Evolutionary conservation across 2,888 invertebrate genomes (phyloP).

Genomic region (Campoplex capitator): DNA sequence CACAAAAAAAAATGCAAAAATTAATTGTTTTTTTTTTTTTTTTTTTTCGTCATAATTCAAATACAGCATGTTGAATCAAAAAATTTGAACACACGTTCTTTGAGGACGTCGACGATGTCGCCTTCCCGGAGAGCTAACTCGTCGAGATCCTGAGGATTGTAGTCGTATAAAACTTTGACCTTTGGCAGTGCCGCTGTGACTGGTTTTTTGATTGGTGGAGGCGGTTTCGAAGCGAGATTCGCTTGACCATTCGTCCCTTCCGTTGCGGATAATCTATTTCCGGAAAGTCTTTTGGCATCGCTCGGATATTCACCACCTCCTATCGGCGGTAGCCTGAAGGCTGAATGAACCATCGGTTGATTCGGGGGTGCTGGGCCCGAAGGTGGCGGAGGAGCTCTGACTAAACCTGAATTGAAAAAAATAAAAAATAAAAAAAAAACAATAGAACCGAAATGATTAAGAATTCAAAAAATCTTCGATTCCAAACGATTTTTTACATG

Average conservation of each 20-base stretch:
- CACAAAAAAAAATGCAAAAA: slow-evolving; percentile 59
- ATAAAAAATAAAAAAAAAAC: not conserved
- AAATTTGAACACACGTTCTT: slow-evolving; percentile 85
- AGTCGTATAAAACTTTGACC: slow-evolving; percentile 87
- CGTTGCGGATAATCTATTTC: slow-evolving; percentile 46
- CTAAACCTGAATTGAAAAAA: slow-evolving; percentile 69
- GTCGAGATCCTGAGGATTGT: slow-evolving; percentile 88
- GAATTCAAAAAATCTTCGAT: not conserved
- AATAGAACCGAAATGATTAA: not conserved
- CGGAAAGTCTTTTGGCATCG: slow-evolving; percentile 56
- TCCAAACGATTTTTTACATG: not conserved
- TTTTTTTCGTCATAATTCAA: not conserved
- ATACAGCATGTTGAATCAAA: not conserved
- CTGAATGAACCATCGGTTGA: slow-evolving; percentile 81
- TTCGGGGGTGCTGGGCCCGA: slow-evolving; percentile 85
- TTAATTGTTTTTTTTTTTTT: not conserved
- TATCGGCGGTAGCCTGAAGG: slow-evolving; percentile 77
- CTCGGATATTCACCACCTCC: slow-evolving; percentile 67
- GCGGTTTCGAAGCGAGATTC: slow-evolving; percentile 63
- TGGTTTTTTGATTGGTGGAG: slow-evolving; percentile 84
- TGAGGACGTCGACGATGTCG: slow-evolving; percentile 87
- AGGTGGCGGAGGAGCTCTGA: slow-evolving; percentile 85
- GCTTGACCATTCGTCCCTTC: slow-evolving; percentile 55
- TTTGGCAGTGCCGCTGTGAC: slow-evolving; percentile 82
- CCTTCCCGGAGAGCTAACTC: slow-evolving; percentile 88